phyloP scores from a whole-genome alignment of 2,797 vertebrate species.

The Poeciliopsis gracilis region DNA sequence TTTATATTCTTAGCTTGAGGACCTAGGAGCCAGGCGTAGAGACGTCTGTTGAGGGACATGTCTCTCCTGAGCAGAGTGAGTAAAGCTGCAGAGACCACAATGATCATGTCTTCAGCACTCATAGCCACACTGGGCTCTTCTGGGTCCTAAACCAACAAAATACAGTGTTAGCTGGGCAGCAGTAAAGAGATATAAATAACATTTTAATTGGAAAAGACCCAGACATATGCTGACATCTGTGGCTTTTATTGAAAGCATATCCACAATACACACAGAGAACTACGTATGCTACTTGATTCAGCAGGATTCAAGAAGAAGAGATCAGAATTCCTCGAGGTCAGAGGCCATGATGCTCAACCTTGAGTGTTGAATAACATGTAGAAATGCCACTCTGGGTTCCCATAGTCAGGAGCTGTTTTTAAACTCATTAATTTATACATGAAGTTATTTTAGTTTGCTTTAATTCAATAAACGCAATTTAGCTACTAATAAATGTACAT shows the following conservation, averaged over 20 bases:
- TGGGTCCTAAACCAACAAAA: slow-evolving; percentile 68
- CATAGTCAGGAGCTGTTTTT: background rate
- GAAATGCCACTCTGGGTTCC: background rate
- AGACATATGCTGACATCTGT: background rate
- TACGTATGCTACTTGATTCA: background rate
- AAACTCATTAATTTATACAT: background rate
- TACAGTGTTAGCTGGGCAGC: background rate
- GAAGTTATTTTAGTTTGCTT: background rate
- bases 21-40: slow-evolving; percentile 98
- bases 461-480: background rate
- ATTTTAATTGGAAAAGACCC: background rate
- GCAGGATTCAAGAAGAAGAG: background rate
- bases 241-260: background rate
- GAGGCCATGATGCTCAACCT: background rate
- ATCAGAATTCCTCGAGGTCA: background rate
- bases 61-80: slow-evolving; percentile 95
- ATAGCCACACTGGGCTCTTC: slow-evolving; percentile 78
- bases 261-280: background rate
- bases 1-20: slow-evolving; percentile 23
- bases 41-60: slow-evolving; percentile 97
- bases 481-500: background rate
- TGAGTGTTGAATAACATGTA: background rate
- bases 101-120: slow-evolving; percentile 80
- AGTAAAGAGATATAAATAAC: background rate
- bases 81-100: slow-evolving; percentile 86